These are phyloP conservation scores for Caenorhabditis inopinata DNA, from an alignment of 1,140 invertebrate genomes.

Conservation along the genomic window DNA sequence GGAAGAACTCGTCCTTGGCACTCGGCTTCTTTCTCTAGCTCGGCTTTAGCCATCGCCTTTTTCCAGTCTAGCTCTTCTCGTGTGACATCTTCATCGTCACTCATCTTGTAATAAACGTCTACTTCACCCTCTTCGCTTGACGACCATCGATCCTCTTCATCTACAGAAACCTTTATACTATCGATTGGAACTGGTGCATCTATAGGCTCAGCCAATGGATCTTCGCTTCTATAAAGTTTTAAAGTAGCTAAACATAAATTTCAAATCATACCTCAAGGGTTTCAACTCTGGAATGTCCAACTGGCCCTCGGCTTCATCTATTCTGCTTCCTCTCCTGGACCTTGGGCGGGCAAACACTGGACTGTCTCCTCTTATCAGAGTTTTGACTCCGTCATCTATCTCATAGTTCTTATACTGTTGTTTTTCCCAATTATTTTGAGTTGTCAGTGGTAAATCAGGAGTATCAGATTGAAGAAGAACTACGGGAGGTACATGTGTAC, in stretches of 20 bases:
- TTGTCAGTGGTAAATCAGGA: not conserved
- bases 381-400: not conserved
- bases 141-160: slow-evolving; percentile 34
- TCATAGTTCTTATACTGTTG: not conserved
- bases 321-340: slow-evolving; percentile 40
- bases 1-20: not conserved
- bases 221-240: not conserved
- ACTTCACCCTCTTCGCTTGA: slow-evolving; percentile 43
- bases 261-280: not conserved
- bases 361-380: not conserved
- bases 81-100: slow-evolving; percentile 39
- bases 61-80: slow-evolving; percentile 34
- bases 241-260: not conserved
- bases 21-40: not conserved
- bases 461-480: not conserved
- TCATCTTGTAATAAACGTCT: slow-evolving; percentile 45
- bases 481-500: not conserved
- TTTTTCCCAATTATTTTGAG: not conserved
- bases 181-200: not conserved
- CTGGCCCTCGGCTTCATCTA: slow-evolving; percentile 36
- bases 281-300: slow-evolving; percentile 1
- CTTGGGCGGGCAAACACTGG: slow-evolving; percentile 8
- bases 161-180: not conserved
- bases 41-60: slow-evolving; percentile 9
- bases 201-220: not conserved